Conservation (phyloP, 2,113 vertebrate species). For the Ivindomyrus marchei region DNA sequence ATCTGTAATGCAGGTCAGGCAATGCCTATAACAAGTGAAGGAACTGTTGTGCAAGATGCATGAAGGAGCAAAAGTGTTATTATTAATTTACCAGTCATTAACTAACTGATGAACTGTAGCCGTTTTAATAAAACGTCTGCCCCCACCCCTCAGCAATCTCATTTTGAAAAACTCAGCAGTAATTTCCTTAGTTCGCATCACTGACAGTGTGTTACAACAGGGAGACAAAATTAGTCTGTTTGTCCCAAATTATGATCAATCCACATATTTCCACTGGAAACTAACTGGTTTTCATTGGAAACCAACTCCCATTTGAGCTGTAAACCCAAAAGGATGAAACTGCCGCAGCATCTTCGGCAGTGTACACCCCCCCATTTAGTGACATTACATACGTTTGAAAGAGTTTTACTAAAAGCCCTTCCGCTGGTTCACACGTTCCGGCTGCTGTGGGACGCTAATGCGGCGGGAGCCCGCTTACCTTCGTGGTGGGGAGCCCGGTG, state of each 20-base stretch:
- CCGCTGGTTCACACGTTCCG: no score
- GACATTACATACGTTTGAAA: background rate
- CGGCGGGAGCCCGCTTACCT: conserved; percentile 42
- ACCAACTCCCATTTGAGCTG: background rate
- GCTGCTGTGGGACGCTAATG: background rate
- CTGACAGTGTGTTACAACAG: background rate
- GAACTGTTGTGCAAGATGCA: background rate
- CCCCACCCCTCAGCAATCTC: background rate
- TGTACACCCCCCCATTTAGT: background rate
- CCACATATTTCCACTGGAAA: background rate
- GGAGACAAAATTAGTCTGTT: background rate
- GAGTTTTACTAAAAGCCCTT: background rate
- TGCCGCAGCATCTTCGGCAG: background rate
- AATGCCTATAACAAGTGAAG: background rate
- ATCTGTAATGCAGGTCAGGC: background rate
- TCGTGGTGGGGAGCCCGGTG: conserved; percentile 42
- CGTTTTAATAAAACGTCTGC: background rate
- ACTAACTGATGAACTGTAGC: background rate
- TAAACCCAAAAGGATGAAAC: background rate
- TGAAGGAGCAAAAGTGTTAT: background rate
- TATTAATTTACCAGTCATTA: background rate
- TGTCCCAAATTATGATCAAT: background rate
- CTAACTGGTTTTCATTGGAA: background rate
- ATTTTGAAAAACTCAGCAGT: background rate
- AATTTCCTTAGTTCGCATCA: background rate